These are phyloP conservation scores for Stictocephala bisonia DNA, from an alignment of 2,888 invertebrate genomes.

Conservation along the genomic window DNA sequence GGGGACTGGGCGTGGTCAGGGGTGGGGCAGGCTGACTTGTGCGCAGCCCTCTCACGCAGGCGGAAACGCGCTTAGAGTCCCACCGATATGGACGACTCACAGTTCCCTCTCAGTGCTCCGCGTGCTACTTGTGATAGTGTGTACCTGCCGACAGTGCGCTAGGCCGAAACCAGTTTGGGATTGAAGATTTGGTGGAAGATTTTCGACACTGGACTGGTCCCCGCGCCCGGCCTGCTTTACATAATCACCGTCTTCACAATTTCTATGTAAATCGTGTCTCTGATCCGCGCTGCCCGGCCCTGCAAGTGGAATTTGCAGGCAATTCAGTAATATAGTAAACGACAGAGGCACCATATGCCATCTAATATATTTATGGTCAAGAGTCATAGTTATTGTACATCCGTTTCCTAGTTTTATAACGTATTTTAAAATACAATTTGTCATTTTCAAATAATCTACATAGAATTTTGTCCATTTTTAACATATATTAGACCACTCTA, in stretches of 20 bases:
- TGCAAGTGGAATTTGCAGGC: too few relatives aligned
- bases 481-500: too few relatives aligned
- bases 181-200: conserved; percentile 35
- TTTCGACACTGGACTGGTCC: conserved; percentile 18
- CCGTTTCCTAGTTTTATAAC: too few relatives aligned
- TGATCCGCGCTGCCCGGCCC: neutral
- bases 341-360: neutral
- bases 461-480: too few relatives aligned
- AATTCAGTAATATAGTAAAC: neutral
- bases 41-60: conserved; percentile 39
- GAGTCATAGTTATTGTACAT: too few relatives aligned
- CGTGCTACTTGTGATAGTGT: conserved; percentile 14
- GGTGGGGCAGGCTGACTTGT: conserved; percentile 16
- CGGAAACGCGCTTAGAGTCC: conserved; percentile 28
- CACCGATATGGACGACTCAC: conserved; percentile 22
- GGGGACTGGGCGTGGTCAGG: conserved; percentile 29
- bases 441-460: too few relatives aligned
- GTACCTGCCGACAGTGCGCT: neutral
- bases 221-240: conserved; percentile 35
- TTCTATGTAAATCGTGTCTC: conserved; percentile 36
- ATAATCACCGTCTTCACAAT: conserved; percentile 31
- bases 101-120: neutral
- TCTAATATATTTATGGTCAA: neutral
- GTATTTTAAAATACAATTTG: too few relatives aligned
- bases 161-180: conserved; percentile 38